Base-by-base conservation (phyloP, 2,113 vertebrate species). In the Tretioscincus oriximinensis region DNA sequence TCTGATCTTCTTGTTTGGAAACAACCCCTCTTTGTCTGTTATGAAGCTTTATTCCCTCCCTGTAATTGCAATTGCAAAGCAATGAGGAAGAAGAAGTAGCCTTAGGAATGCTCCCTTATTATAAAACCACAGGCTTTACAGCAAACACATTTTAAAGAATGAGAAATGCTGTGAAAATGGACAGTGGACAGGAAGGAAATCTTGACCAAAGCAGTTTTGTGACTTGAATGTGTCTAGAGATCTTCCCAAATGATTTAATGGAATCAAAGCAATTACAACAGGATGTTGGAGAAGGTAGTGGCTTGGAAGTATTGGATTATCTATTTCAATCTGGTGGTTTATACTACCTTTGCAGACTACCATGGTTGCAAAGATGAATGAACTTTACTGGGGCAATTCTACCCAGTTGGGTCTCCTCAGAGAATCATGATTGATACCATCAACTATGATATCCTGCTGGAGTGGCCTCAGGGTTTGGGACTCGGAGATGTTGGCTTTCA, bases 51-150 rank as follows among this genome's bases (percentile, higher is more conserved):
- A 26, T 16, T 45, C 61, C 9, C 26, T 18, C 12, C n/a, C 41
- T 24, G 21, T 29, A 73, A 73, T 49, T 18, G 51, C 12, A 41
- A 64, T 26, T 80, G 45, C 78, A 80, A 80, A 72, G n/a, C 3
- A 2, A 47, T 26, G 77, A 41, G 73, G 31, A 29, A 63, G 58
- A 26, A 31, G 60, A n/a, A 72, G 72, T 22, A 45, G 24, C 24
- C 18, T 7, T 35, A n/a, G 54, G 58, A 71, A 63, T 63, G 54
- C 63, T 61, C 35, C 47, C 1, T 61, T 35, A 63, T 22, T 12
- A 71, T 54, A 47, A 67, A 67, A 77, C 51, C 21, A n/a, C n/a
- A 21, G 21, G 41, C 49, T 73, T 75, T 75, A 81, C 80, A 81
- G 72, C 71, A 73, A 77, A 71, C 29, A 72, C 47, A 65, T 73